Base-by-base conservation (phyloP, 1,140 invertebrate species). In the Chrysoperla carnea region DNA sequence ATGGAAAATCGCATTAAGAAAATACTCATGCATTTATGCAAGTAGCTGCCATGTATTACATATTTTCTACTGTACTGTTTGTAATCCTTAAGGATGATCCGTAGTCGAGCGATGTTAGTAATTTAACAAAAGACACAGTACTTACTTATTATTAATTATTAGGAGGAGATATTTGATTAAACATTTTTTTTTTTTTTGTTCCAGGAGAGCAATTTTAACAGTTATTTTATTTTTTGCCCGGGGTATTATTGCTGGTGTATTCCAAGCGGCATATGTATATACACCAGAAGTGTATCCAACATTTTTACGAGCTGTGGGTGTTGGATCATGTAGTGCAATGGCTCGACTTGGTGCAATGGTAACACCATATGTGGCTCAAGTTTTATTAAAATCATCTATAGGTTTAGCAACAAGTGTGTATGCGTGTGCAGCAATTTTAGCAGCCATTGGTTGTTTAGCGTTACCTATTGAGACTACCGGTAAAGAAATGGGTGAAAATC, bases 251-350 rank as follows among this genome's bases (percentile, higher is more conserved):
- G 89, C 88, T 27, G 87, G 89, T 2, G 78, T 92, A 5, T 95
- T 96, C 57, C 89, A 93, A 72, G 88, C 87, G 11, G 85, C 87
- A 0, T 95, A 96, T 56, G 88, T 95, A 11, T 95, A 96, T 53
- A 94, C 91, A 11, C 88, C 90, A 15, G 90, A 94, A 72, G 84
- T 92, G 42, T 94, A 94, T 61, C 89, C 91, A 0, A 93, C 87
- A 4, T 84, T 84, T 36, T 70, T 92, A 46, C 60, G 89, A 47
- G 82, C 86, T 28, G 77, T 90, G 31, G 90, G 89, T 1, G 76
- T 94, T 1, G 89, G 88, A 4, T 78, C 84, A 2, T 91, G 88
- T 58, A 88, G 84, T 54, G 83, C 81, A 3, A 88, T 94, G 70
- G 88, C 90, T 4, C 64, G 91, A 43, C 69, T 94, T 23, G 91